Evolutionary conservation across 2,797 vertebrate species (phyloP), one percentile per base, ranked within the genome.

Genomic region (Varecia variegata): DNA sequence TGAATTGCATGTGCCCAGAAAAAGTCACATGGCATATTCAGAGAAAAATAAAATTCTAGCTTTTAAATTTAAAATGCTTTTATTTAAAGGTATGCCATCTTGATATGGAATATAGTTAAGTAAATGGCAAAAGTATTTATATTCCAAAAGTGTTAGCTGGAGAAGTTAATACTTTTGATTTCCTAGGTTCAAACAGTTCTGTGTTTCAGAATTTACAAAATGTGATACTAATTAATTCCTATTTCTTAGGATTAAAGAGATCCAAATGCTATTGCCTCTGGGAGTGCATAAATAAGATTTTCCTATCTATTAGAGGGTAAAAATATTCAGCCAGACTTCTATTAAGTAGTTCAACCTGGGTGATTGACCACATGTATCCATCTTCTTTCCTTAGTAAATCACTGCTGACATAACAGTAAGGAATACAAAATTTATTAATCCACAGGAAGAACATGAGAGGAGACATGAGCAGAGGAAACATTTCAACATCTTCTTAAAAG

Each of bases 1-100:
- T 81, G 74, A 96, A 98, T 98, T 17, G 92, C 94, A 74, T 97
- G 85, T 90, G 92, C 96, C 93, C 95, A 68, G 83, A 97, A 97
- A 96, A 96, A 98, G 65, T 93, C 94, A 97, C 90, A 30, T 97
- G 98, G 97, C 93, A 88, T 87, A 96, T 89, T 96, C 11, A 54
- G 79, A 91, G 88, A 94, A 97, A 97, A 93, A 97, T 62, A 94
- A 92, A 96, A 82, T 71, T 95, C 88, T 93, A 91, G 73, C 94
- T 97, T 98, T 97, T 87, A 93, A 97, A 96, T 89, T 91, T 67
- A 23, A 27, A 85, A 56, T 83, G 40, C 73, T 96, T 91, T 96
- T 95, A 97, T 94, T 95, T 96, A 89, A 96, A 97, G 71, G 30
- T 90, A 94, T 84, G 65, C 56, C 96, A 95, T 82, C 83, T 95